Conservation (phyloP, 2,888 invertebrate species). For the Adela reaumurella region DNA sequence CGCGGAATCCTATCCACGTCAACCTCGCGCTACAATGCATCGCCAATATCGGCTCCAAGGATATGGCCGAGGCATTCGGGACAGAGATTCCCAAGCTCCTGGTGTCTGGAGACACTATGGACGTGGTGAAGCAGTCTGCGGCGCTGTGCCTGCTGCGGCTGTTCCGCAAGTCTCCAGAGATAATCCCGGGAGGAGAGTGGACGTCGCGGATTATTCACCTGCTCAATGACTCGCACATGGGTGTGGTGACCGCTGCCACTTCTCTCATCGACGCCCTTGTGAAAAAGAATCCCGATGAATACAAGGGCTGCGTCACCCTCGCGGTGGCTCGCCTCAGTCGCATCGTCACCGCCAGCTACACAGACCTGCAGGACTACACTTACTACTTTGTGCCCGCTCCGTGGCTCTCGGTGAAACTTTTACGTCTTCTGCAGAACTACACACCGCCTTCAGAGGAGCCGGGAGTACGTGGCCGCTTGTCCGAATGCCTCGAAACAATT, state of each 20-base stretch:
- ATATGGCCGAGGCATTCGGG: slow-evolving; percentile 99
- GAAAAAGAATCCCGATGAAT: slow-evolving; percentile 98
- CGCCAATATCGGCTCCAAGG: slow-evolving; percentile 98
- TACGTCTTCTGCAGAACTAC: slow-evolving; percentile 95
- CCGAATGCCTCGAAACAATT: slow-evolving; percentile 97
- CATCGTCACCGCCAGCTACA: slow-evolving; percentile 98
- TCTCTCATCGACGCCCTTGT: slow-evolving; percentile 97
- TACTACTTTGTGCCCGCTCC: slow-evolving; percentile 99
- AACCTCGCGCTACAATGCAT: slow-evolving; percentile 99
- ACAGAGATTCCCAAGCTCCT: slow-evolving; percentile 97
- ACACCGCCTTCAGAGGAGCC: slow-evolving; percentile 96
- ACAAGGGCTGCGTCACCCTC: slow-evolving; percentile 97
- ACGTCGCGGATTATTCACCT: slow-evolving; percentile 98
- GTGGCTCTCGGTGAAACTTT: slow-evolving; percentile 97
- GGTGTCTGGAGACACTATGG: slow-evolving; percentile 98
- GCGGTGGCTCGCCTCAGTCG: slow-evolving; percentile 96
- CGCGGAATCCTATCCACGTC: slow-evolving; percentile 96
- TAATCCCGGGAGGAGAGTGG: slow-evolving; percentile 97
- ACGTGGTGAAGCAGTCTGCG: slow-evolving; percentile 98
- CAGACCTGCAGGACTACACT: slow-evolving; percentile 98
- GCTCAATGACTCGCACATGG: slow-evolving; percentile 98
- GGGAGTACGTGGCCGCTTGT: slow-evolving; percentile 90
- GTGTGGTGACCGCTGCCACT: slow-evolving; percentile 98
- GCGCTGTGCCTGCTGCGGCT: slow-evolving; percentile 93
- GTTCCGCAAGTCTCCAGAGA: slow-evolving; percentile 92